phyloP scores from a whole-genome alignment of 2,113 vertebrate genomes.

The Monopterus albus region DNA sequence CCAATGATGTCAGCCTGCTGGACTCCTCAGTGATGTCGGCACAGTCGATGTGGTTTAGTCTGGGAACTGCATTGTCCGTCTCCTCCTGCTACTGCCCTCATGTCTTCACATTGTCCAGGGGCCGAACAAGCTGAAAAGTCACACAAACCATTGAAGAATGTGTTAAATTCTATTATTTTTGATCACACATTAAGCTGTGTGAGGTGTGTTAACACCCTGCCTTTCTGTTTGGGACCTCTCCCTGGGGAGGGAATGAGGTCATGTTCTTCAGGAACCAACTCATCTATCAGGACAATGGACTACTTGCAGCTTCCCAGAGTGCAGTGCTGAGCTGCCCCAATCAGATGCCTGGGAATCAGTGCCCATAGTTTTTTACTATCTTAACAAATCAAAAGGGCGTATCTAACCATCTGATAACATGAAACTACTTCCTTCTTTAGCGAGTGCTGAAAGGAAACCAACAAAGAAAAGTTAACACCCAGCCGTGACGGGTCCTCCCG shows the following conservation, averaged over 20 bases:
- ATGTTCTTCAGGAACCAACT: slow-evolving; percentile 77
- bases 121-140: slow-evolving; percentile 6
- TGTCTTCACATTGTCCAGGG: background rate
- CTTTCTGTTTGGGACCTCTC: slow-evolving; percentile 1
- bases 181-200: background rate
- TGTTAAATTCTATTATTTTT: too few relatives aligned
- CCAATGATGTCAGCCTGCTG: background rate
- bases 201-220: slow-evolving; percentile 24
- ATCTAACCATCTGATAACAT: slow-evolving; percentile 47
- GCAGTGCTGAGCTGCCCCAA: slow-evolving; percentile 50
- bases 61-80: background rate
- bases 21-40: slow-evolving; percentile 2
- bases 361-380: slow-evolving; percentile 29
- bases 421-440: slow-evolving; percentile 61
- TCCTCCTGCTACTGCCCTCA: background rate
- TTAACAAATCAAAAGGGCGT: slow-evolving; percentile 23
- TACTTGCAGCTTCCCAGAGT: slow-evolving; percentile 48
- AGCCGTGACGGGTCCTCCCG: background rate
- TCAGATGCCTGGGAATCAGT: slow-evolving; percentile 66
- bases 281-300: slow-evolving; percentile 74
- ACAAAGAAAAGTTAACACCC: slow-evolving; percentile 62
- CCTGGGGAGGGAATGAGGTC: slow-evolving; percentile 68
- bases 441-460: slow-evolving; percentile 44
- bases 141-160: too few relatives aligned
- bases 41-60: slow-evolving; percentile 33